A percentile compares a stretch with the other conserved stretches of the same genome.
phyloP scores from a whole-genome alignment of 2,797 vertebrate species.

The Tangara arthus region DNA sequence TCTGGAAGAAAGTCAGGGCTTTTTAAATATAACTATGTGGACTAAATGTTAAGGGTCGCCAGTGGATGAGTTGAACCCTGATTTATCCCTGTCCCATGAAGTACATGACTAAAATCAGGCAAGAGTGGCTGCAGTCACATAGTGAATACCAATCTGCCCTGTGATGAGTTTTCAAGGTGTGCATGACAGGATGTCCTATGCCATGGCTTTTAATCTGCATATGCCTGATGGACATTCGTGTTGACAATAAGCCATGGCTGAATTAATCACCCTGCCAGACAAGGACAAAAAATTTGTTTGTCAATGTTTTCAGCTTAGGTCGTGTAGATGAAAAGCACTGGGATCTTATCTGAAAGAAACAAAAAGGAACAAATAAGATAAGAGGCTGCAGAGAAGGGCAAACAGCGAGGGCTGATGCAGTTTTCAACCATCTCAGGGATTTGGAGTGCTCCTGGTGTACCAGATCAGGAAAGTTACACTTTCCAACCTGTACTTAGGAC shows the following conservation, averaged over 20 bases:
- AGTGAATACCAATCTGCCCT: neutral
- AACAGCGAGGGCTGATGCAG: neutral
- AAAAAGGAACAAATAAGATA: neutral
- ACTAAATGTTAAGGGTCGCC: neutral
- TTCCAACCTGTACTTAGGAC: neutral
- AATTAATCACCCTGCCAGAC: neutral
- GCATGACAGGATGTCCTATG: neutral
- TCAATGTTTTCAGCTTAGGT: neutral
- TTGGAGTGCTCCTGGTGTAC: neutral
- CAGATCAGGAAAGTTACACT: neutral
- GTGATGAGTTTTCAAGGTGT: neutral
- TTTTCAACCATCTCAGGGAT: neutral
- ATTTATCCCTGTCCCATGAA: neutral
- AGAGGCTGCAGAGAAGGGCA: neutral
- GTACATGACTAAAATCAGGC: neutral
- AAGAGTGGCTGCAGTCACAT: neutral
- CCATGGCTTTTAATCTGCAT: neutral
- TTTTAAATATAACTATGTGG: neutral
- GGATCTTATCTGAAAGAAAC: neutral
- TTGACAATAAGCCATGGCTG: neutral
- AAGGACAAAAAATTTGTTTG: neutral
- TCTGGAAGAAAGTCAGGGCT: neutral
- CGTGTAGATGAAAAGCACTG: neutral
- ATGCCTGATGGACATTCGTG: neutral
- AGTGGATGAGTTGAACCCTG: neutral